Percentiles rank a stretch among this genome's conserved stretches.
phyloP scores from a whole-genome alignment of 2,888 invertebrate genomes.

The Sesia apiformis region DNA sequence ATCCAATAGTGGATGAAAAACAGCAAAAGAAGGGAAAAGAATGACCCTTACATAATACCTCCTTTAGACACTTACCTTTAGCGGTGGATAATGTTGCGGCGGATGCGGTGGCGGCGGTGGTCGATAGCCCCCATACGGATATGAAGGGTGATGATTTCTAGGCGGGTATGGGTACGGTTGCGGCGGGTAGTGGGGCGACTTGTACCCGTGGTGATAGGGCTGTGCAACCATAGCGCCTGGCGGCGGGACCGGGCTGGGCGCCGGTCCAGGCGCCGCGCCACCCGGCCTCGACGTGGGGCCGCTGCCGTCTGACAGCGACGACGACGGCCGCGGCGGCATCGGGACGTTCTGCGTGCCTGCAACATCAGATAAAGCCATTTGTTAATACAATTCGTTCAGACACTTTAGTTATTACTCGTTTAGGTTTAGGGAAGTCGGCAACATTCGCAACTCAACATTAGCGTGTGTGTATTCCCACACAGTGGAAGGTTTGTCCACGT shows the following conservation, averaged over 20 bases:
- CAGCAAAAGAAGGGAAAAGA: too few species aligned
- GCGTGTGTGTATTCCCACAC: too few species aligned
- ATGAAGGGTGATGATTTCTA: slow-evolving; percentile 60
- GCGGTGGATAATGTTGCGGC: slow-evolving; percentile 57
- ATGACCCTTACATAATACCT: too few species aligned
- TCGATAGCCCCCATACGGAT: slow-evolving; percentile 55
- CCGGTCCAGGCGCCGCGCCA: slow-evolving; percentile 35
- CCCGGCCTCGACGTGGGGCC: slow-evolving; percentile 47
- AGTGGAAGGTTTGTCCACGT: too few species aligned
- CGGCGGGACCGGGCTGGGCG: slow-evolving; percentile 44
- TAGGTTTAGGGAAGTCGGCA: too few species aligned
- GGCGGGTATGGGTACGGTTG: slow-evolving; percentile 63
- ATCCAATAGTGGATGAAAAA: too few species aligned
- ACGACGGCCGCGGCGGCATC: slow-evolving; percentile 96
- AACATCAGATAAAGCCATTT: slow-evolving; percentile 18
- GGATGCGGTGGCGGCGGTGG: slow-evolving; percentile 51
- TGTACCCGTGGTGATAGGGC: slow-evolving; percentile 61
- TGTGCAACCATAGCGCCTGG: slow-evolving; percentile 58
- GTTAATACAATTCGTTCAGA: background rate
- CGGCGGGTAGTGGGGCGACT: slow-evolving; percentile 64
- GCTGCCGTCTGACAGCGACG: slow-evolving; percentile 78
- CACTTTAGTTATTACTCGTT: background rate
- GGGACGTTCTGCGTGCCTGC: slow-evolving; percentile 93
- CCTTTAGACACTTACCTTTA: slow-evolving; percentile 35
- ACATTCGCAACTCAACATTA: too few species aligned